phyloP scores from a whole-genome alignment of 2,797 vertebrate genomes.

The Alectoris magna region DNA sequence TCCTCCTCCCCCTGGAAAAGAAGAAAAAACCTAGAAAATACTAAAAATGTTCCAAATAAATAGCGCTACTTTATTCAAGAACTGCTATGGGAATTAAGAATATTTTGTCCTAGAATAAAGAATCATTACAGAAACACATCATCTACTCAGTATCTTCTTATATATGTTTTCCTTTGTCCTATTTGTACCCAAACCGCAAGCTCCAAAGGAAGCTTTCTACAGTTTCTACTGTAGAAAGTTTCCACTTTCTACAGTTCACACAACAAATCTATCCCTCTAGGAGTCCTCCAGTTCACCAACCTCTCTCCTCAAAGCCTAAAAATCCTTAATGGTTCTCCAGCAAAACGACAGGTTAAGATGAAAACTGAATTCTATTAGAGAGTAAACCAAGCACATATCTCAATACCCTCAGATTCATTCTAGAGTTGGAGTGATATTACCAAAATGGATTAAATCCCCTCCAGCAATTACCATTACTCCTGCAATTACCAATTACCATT shows the following conservation, averaged over 20 bases:
- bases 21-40: neutral
- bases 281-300: neutral
- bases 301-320: neutral
- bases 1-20: neutral
- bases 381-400: neutral
- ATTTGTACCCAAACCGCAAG: neutral
- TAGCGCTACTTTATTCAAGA: neutral
- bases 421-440: neutral
- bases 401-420: neutral
- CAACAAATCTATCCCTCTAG: neutral
- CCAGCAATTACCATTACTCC: neutral
- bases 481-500: neutral
- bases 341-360: neutral
- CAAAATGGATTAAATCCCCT: neutral
- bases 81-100: neutral
- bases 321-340: neutral
- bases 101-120: neutral
- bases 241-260: neutral
- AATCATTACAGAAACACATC: neutral
- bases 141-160: neutral
- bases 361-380: neutral
- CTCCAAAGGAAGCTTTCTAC: neutral
- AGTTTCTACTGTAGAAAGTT: no score
- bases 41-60: neutral
- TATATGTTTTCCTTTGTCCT: fast-evolving